Percentiles rank a stretch among this genome's conserved stretches.
phyloP scores from a whole-genome alignment of 1,140 invertebrate genomes.

The Brachionus angularis region DNA sequence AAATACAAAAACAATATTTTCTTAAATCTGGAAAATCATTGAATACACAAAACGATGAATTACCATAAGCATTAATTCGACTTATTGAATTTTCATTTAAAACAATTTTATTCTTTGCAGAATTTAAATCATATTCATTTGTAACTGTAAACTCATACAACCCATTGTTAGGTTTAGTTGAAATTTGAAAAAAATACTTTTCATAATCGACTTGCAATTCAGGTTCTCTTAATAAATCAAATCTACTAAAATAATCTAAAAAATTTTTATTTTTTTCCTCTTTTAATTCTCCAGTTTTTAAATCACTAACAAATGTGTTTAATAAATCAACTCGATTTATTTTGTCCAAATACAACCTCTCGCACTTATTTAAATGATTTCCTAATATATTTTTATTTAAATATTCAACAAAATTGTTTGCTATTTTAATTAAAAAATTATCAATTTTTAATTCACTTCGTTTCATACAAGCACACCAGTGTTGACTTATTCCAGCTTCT shows the following conservation, averaged over 20 bases:
- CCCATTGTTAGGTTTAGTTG: conserved; percentile 68
- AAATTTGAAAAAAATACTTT: conserved; percentile 73
- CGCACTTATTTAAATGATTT: conserved; percentile 64
- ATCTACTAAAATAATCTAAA: conserved; percentile 65
- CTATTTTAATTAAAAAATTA: conserved; percentile 56
- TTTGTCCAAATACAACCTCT: conserved; percentile 61
- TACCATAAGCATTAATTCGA: conserved; percentile 77
- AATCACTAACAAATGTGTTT: conserved; percentile 64
- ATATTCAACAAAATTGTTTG: conserved; percentile 62
- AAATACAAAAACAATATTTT: neutral
- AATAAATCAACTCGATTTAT: conserved; percentile 68
- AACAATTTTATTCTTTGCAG: conserved; percentile 63
- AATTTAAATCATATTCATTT: conserved; percentile 60
- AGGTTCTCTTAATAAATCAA: neutral
- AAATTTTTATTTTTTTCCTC: conserved; percentile 75
- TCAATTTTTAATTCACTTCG: conserved; percentile 64
- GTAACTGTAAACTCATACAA: conserved; percentile 70
- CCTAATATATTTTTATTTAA: conserved; percentile 66
- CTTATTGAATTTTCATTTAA: conserved; percentile 73
- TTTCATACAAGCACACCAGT: conserved; percentile 85
- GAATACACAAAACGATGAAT: neutral
- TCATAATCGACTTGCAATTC: conserved; percentile 53
- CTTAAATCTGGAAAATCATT: neutral
- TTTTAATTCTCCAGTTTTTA: conserved; percentile 69
- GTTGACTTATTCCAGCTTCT: conserved; percentile 80